These are phyloP conservation scores for Mesorhabditis sp. DNA, from an alignment of 2,888 invertebrate species.

Conservation along the genomic window DNA sequence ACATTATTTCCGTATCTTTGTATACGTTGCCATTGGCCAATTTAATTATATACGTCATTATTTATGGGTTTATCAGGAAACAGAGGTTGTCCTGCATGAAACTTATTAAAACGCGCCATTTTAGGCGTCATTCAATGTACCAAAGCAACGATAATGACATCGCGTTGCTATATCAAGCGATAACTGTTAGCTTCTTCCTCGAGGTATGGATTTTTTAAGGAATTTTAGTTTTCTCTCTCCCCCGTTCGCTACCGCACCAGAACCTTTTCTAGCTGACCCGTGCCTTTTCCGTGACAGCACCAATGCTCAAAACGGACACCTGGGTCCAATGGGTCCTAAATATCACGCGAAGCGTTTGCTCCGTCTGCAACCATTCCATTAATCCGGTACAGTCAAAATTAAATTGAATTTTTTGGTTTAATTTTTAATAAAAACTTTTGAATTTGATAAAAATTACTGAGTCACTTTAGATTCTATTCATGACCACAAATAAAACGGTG, in stretches of 20 bases:
- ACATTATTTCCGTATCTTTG: constrained; percentile 4
- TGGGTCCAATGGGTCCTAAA: not conserved
- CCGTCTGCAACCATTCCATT: not conserved
- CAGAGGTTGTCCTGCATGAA: not conserved
- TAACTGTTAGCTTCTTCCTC: not conserved
- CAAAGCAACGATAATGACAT: constrained; percentile 1
- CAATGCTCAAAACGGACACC: constrained; percentile 2
- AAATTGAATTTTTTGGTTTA: not conserved
- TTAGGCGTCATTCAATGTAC: not conserved
- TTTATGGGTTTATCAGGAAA: not conserved
- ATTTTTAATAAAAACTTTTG: not conserved
- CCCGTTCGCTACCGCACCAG: not conserved
- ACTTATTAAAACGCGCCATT: not conserved
- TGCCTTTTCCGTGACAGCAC: not conserved
- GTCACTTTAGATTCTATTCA: constrained; percentile 1
- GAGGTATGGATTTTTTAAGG: not conserved
- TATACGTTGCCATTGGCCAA: not conserved
- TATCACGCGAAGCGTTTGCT: not conserved
- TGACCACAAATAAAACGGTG: constrained; percentile 2
- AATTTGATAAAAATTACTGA: not conserved
- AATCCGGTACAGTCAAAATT: not conserved
- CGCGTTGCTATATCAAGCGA: not conserved
- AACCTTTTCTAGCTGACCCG: not conserved
- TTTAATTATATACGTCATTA: not conserved
- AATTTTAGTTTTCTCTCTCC: not conserved